phyloP scores from a whole-genome alignment of 2,888 invertebrate species.

The Hanleya hanleyi region DNA sequence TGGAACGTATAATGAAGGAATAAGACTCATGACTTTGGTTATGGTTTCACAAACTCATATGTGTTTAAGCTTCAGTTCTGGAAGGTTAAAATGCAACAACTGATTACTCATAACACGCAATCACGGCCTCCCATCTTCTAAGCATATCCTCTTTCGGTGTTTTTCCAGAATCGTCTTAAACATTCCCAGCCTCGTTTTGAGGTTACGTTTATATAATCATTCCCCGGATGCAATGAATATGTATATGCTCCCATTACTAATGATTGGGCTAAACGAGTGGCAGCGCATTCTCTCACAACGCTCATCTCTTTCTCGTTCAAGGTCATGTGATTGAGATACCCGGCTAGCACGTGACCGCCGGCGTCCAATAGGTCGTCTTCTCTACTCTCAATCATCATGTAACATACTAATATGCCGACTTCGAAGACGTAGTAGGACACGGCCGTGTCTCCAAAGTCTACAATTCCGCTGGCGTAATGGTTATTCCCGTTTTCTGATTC shows the following conservation, averaged over 20 bases:
- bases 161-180: constrained; percentile 57
- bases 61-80: no score
- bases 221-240: constrained; percentile 82
- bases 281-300: constrained; percentile 83
- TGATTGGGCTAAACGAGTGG: constrained; percentile 87
- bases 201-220: constrained; percentile 84
- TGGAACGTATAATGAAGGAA: no score
- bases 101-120: no score
- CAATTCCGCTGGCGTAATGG: constrained; percentile 81
- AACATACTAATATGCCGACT: constrained; percentile 86
- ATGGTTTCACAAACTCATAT: no score
- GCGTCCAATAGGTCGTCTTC: constrained; percentile 74
- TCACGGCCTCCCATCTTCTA: no score
- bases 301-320: constrained; percentile 80
- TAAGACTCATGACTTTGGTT: no score
- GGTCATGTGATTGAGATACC: constrained; percentile 80
- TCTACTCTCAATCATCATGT: constrained; percentile 83
- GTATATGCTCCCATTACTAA: constrained; percentile 88
- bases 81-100: no score
- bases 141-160: no score
- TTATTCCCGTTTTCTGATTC: constrained; percentile 58
- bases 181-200: constrained; percentile 60
- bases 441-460: constrained; percentile 92
- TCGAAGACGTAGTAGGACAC: constrained; percentile 85
- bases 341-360: constrained; percentile 80